Conservation (phyloP, 2,888 invertebrate species). For the Celastrina argiolus region DNA sequence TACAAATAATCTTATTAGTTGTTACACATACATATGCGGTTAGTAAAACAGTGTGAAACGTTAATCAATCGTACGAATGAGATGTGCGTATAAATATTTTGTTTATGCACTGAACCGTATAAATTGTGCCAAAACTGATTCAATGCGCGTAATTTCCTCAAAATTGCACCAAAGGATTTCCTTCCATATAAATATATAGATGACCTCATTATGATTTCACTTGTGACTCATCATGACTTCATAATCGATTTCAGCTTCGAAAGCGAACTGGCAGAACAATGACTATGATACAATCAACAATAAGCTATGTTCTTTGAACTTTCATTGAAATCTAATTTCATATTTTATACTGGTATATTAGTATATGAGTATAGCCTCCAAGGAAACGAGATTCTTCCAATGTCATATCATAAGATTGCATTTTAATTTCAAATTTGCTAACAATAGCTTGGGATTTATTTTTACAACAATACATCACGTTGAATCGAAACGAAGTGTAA, state of each 20-base stretch:
- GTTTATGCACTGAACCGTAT: background rate
- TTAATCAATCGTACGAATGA: no score
- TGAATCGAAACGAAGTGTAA: no score
- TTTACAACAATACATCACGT: no score
- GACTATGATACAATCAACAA: background rate
- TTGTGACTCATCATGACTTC: background rate
- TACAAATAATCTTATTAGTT: no score
- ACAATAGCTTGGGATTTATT: no score
- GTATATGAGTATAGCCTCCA: background rate
- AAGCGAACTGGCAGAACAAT: background rate
- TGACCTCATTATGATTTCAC: slow-evolving; percentile 5
- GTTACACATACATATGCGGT: no score
- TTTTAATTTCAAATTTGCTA: no score
- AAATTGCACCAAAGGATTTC: background rate
- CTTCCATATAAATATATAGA: background rate
- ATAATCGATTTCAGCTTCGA: background rate
- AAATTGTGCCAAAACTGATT: background rate
- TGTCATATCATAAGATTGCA: no score
- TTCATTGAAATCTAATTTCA: background rate
- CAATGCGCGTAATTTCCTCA: background rate
- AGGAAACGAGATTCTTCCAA: background rate
- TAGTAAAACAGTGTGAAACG: no score
- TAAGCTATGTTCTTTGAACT: slow-evolving; percentile 1
- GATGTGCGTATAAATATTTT: background rate
- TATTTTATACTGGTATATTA: background rate